A percentile compares a stretch with the other conserved stretches of the same genome.
phyloP scores from a whole-genome alignment of 2,888 invertebrate species.

The Nycteola revayana region DNA sequence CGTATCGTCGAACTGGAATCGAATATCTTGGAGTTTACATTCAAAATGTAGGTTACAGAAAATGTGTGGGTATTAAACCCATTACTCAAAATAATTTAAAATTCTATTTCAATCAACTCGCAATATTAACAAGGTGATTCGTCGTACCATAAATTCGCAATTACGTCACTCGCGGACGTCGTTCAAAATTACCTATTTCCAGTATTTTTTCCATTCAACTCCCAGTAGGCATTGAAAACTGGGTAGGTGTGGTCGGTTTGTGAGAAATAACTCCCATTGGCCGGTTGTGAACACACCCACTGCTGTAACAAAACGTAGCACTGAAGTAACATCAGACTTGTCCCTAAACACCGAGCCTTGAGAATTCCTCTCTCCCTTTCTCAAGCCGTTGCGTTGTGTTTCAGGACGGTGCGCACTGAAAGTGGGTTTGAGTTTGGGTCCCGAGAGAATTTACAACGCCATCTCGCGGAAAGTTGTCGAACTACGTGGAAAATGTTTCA shows the following conservation, averaged over 20 bases:
- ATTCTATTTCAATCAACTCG: conserved; percentile 37
- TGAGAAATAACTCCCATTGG: conserved; percentile 67
- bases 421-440: conserved; percentile 58
- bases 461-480: conserved; percentile 43
- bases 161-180: conserved; percentile 70
- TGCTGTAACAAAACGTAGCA: conserved; percentile 63
- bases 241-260: conserved; percentile 65
- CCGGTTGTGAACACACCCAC: conserved; percentile 61
- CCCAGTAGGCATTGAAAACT: conserved; percentile 79
- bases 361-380: conserved; percentile 79
- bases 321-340: conserved; percentile 39
- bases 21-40: too few relatives aligned
- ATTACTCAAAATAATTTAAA: conserved; percentile 36
- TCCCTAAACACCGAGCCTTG: conserved; percentile 70
- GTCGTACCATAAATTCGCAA: conserved; percentile 64
- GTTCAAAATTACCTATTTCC: conserved; percentile 75
- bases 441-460: conserved; percentile 51
- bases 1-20: too few relatives aligned
- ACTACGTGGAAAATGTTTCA: conserved; percentile 41
- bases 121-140: conserved; percentile 34
- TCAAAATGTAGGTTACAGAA: too few relatives aligned
- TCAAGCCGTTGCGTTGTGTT: conserved; percentile 54
- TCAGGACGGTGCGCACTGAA: conserved; percentile 74
- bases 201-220: conserved; percentile 70
- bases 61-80: too few relatives aligned